phyloP scores from a whole-genome alignment of 2,113 vertebrate species.

The Ploceus nigricollis region DNA sequence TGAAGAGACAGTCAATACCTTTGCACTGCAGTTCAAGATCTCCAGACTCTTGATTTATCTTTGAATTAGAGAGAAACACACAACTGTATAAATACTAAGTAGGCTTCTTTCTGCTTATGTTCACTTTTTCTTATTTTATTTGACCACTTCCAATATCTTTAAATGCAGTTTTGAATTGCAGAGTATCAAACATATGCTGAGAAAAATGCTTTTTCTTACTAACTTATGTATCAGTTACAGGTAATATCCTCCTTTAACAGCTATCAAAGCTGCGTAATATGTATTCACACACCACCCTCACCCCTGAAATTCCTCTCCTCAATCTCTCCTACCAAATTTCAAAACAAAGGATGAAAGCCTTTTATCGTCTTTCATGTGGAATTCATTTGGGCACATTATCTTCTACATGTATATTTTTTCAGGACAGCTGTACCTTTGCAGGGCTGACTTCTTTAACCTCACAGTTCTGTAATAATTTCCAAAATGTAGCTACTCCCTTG shows the following conservation, averaged over 20 bases:
- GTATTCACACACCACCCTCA: background rate
- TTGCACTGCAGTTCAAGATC: background rate
- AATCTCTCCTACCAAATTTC: background rate
- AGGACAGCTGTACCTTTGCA: background rate
- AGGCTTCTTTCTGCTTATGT: background rate
- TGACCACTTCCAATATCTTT: background rate
- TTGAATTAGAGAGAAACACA: background rate
- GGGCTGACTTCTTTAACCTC: background rate
- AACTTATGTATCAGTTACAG: background rate
- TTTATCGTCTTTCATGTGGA: background rate
- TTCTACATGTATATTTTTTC: background rate
- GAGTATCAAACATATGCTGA: background rate
- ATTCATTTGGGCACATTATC: background rate
- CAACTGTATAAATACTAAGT: background rate
- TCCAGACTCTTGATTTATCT: background rate
- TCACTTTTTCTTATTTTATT: background rate
- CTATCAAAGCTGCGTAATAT: background rate
- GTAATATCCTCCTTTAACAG: background rate
- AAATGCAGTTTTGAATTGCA: background rate
- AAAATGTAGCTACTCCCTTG: background rate
- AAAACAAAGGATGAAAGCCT: background rate
- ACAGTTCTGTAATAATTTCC: background rate
- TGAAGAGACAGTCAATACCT: background rate
- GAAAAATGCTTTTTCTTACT: background rate
- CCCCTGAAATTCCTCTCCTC: rapidly evolving